Conservation (phyloP, 2,888 invertebrate genomes). For the Pollenia amentaria region DNA sequence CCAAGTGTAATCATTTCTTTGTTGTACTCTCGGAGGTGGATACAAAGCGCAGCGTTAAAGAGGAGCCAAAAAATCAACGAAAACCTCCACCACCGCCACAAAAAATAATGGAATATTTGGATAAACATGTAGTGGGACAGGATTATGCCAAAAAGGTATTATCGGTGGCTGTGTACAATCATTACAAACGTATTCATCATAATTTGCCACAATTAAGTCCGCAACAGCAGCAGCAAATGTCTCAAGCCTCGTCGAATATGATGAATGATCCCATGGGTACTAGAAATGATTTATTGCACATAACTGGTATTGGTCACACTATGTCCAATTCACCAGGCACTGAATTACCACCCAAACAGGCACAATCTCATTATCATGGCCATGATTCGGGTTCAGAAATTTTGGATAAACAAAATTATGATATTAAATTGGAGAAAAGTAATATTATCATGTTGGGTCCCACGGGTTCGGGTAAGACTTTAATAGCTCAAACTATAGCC, state of each 20-base stretch:
- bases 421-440: conserved; percentile 96
- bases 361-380: conserved; percentile 74
- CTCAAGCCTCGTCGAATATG: conserved; percentile 64
- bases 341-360: conserved; percentile 81
- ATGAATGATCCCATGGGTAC: conserved; percentile 80
- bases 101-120: conserved; percentile 98
- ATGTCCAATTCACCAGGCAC: conserved; percentile 85
- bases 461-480: conserved; percentile 98
- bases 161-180: conserved; percentile 99
- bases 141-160: conserved; percentile 98
- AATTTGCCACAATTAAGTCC: conserved; percentile 88
- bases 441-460: conserved; percentile 98
- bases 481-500: conserved; percentile 98
- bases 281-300: conserved; percentile 91
- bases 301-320: conserved; percentile 91
- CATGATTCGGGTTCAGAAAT: conserved; percentile 89
- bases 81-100: conserved; percentile 98
- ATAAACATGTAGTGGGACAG: conserved; percentile 98
- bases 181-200: conserved; percentile 98
- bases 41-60: conserved; percentile 93
- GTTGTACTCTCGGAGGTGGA: conserved; percentile 97
- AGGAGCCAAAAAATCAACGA: conserved; percentile 88
- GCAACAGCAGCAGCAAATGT: conserved; percentile 77
- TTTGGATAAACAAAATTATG: conserved; percentile 92
- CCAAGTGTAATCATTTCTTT: conserved; percentile 99